Conservation (phyloP, 1,140 invertebrate species). For the Calephelis nemesis region DNA sequence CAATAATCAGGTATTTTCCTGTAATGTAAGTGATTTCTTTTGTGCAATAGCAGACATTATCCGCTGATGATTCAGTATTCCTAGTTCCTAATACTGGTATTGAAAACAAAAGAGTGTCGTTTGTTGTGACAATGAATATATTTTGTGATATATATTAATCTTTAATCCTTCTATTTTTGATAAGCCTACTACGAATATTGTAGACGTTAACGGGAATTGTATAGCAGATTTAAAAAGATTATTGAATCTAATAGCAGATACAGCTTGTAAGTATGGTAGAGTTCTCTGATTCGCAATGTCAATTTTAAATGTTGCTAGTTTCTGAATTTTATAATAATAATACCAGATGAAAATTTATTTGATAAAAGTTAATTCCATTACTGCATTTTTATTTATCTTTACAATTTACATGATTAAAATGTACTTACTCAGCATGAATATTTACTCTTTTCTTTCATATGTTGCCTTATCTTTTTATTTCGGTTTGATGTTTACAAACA, state of each 20-base stretch:
- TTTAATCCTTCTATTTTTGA: conserved; percentile 78
- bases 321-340: neutral
- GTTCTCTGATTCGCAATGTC: conserved; percentile 44
- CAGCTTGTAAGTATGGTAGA: conserved; percentile 36
- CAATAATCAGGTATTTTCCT: neutral
- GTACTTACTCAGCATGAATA: neutral
- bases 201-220: conserved; percentile 68
- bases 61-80: conserved; percentile 12
- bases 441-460: neutral
- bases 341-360: neutral
- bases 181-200: conserved; percentile 72
- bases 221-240: conserved; percentile 51
- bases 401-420: neutral
- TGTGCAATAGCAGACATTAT: neutral
- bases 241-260: conserved; percentile 28
- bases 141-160: conserved; percentile 76
- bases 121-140: conserved; percentile 73
- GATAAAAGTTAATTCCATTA: neutral
- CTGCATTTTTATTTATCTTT: neutral
- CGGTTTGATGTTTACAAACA: too few species aligned
- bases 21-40: neutral
- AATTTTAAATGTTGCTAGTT: conserved; percentile 39
- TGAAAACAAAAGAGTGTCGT: conserved; percentile 63
- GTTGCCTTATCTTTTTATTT: neutral
- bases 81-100: conserved; percentile 46